phyloP scores from a whole-genome alignment of 2,797 vertebrate species.

The Chaunax sp. region DNA sequence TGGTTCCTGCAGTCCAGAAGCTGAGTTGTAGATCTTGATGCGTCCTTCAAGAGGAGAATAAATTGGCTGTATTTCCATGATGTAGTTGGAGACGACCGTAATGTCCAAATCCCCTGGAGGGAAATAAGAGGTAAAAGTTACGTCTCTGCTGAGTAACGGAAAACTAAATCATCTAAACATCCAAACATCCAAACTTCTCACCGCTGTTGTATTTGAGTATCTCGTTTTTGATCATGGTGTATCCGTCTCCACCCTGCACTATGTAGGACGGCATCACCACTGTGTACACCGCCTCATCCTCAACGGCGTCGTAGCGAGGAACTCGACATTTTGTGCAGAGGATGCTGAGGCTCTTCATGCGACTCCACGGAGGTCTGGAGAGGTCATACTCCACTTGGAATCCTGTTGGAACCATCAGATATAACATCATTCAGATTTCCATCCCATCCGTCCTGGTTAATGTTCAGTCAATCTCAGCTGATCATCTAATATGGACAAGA shows the following conservation, averaged over 20 bases:
- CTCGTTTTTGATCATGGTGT: conserved; percentile 85
- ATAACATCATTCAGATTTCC: no score
- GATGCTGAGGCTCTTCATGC: conserved; percentile 81
- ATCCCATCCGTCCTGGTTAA: no score
- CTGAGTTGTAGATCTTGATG: conserved; percentile 81
- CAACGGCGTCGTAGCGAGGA: conserved; percentile 85
- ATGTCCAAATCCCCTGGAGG: conserved; percentile 88
- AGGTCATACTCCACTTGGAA: conserved; percentile 88
- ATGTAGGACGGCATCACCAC: conserved; percentile 88
- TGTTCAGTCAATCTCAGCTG: no score
- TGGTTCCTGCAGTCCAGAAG: conserved; percentile 13
- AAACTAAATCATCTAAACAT: no score
- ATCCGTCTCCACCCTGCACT: conserved; percentile 89
- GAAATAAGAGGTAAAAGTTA: conserved; percentile 11
- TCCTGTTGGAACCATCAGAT: conserved; percentile 74
- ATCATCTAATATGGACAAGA: no score
- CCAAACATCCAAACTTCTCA: conserved; percentile 62
- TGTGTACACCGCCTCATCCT: conserved; percentile 80
- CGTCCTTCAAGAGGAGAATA: conserved; percentile 90
- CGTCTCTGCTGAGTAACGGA: background rate
- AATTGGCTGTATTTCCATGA: conserved; percentile 83
- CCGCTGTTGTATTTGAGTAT: conserved; percentile 88
- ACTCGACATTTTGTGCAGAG: conserved; percentile 90
- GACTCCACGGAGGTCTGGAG: conserved; percentile 72
- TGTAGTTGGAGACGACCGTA: conserved; percentile 85